Conservation (phyloP, 1,140 invertebrate species). For the Dolichoris vasculosae region DNA sequence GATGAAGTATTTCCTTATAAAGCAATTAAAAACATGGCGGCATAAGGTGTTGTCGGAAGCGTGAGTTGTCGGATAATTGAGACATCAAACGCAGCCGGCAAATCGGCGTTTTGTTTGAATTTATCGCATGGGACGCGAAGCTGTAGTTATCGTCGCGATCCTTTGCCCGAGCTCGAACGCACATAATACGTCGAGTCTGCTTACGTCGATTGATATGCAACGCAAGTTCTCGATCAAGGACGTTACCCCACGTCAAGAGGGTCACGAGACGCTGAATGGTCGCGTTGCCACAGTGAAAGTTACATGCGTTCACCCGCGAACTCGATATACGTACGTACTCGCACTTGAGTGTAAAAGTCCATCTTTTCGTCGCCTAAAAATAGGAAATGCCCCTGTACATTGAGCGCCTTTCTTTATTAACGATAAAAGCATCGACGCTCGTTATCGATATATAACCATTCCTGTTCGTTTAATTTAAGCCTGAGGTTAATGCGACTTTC, state of each 20-base stretch:
- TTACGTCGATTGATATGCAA: slow-evolving; percentile 39
- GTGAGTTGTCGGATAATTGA: no score
- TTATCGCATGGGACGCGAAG: background rate
- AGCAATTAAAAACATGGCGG: background rate
- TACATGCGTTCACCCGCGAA: background rate
- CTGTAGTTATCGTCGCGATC: background rate
- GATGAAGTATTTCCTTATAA: background rate
- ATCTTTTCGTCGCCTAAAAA: background rate
- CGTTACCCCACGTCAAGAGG: slow-evolving; percentile 41
- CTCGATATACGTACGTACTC: background rate
- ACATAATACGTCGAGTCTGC: background rate
- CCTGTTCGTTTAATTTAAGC: no score
- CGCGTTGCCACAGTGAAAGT: slow-evolving; percentile 37
- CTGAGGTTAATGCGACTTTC: no score
- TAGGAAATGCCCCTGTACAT: background rate
- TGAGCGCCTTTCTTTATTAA: no score
- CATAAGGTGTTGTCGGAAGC: no score
- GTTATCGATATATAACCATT: no score
- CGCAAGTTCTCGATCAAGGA: slow-evolving; percentile 54
- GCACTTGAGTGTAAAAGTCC: background rate
- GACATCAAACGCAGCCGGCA: no score
- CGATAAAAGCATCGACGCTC: no score
- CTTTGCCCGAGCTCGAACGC: no score
- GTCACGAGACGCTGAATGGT: slow-evolving; percentile 32
- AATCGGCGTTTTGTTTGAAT: background rate